Base-by-base conservation (phyloP, 2,113 vertebrate species). In the Pseudonaja textilis region DNA sequence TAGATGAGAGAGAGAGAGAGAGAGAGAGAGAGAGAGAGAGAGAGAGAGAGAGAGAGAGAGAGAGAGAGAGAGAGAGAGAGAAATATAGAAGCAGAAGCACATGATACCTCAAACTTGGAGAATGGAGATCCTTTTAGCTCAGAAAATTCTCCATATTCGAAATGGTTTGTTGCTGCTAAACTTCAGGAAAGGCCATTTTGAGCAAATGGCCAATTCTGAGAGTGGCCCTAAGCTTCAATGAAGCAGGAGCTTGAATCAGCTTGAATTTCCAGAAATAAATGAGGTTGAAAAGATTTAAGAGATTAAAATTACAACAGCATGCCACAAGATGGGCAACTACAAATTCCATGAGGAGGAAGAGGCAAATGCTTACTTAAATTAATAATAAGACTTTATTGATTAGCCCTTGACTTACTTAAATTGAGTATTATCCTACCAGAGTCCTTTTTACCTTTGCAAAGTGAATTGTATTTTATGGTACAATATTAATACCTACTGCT, bases 281-380 rank as follows among this genome's bases (percentile, higher is more conserved):
- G 85, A 96, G 94, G 52, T 85, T 95, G 95, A 97, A 96, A 96
- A 97, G 97, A 97, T 97, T 97, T 96, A 96, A 95, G 96, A 97
- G 96, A 91, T 87, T 91, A 97, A 93, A 95, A 95, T 95, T 91
- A 89, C 88, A 93, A 96, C 94, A 94, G 95, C 97, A 2, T 97
- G 97, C 95, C 96, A 95, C 93, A 96, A 96, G 96, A 96, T 93
- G 94, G 96, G 95, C 96, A 97, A 96, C 96, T 97, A 97, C 96
- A 97, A 97, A 97, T 97, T 96, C 97, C 96, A 97, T 97, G 97
- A 97, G 7, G 29, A 69, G 14, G 34, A 81, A 81, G 74, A 81
- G 18, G 96, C 93, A 0, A 25, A 91, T 97, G 96, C 97, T 97
- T 98, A 97, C 97, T 97, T 97, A 97, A 97, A 97, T 97, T 94